Conservation (phyloP, 2,797 vertebrate genomes). For the Macropodus opercularis region DNA sequence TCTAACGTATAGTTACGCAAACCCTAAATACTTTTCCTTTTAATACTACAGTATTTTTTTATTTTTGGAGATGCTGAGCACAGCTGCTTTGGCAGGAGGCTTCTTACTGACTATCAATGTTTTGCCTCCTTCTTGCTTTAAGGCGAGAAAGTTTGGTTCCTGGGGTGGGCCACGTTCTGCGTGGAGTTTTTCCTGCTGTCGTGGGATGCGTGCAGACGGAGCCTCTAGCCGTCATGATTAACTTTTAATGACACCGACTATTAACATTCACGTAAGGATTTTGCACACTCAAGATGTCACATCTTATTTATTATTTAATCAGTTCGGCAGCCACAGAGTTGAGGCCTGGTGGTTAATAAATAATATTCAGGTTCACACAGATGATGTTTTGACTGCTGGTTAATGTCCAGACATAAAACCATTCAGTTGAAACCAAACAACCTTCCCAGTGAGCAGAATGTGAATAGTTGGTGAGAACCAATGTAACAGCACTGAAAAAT, state of each 20-base stretch:
- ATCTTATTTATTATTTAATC: slow-evolving; percentile 58
- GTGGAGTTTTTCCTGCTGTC: background rate
- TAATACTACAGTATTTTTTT: background rate
- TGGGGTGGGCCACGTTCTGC: no score
- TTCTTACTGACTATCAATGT: background rate
- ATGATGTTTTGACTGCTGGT: slow-evolving; percentile 31
- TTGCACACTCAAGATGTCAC: slow-evolving; percentile 16
- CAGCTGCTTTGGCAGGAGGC: background rate
- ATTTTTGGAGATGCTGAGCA: background rate
- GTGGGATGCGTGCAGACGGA: slow-evolving; percentile 1
- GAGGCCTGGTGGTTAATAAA: slow-evolving; percentile 59
- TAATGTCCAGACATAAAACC: slow-evolving; percentile 38
- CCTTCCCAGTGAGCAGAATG: slow-evolving; percentile 21
- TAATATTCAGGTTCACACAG: slow-evolving; percentile 51
- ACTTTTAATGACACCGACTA: slow-evolving; percentile 24
- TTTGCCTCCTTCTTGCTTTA: no score
- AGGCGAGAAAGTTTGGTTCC: no score
- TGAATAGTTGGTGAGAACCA: background rate
- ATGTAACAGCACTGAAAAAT: slow-evolving; percentile 5
- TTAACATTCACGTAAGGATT: slow-evolving; percentile 28
- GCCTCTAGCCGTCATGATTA: slow-evolving; percentile 9
- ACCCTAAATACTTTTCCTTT: no score
- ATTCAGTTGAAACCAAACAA: slow-evolving; percentile 19
- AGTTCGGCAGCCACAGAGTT: slow-evolving; percentile 44
- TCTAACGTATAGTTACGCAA: background rate